Evolutionary conservation across 1,140 invertebrate species (phyloP), one percentile per base, ranked within the genome.

Genomic region (Portunus trituberculatus): DNA sequence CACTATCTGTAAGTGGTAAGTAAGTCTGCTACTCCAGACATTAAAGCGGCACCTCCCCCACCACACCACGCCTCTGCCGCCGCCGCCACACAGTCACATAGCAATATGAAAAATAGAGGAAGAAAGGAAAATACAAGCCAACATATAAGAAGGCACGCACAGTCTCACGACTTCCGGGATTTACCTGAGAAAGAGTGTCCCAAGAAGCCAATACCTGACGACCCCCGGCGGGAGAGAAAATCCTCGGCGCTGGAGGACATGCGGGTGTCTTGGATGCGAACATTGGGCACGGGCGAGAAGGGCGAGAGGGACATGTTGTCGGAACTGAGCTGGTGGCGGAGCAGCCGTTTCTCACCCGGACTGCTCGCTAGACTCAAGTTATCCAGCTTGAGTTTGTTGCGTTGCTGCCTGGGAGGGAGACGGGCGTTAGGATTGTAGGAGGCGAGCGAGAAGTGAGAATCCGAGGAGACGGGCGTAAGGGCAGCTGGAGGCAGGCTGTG

Each of bases 311-410:
- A 94, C 98, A 99, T 98, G 97, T 98, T 99, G 96, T 99, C 98
- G 28, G 98, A 98, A 96, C 98, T 98, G 96, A 98, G 98, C 96
- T 99, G 98, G 96, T 99, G 98, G 1, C 98, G 97, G 84, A 99
- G 97, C 84, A 96, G 93, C n/a, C 95, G 93, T 96, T 96, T 96
- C 83, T 96, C 96, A 0, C 95, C 95, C 4, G 95, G 96, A 82
- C 95, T 96, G 46, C 95, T 95, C 29, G 98, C 98, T 96, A 98
- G 97, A 6, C 98, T 98, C 59, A 98, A 97, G 97, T 98, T 98
- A 96, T 99, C 98, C 96, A 98, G 96, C 97, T 98, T 98, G 96
- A 99, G 97, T 97, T 98, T 98, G 96, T 98, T 98, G 29, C 98
- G 97, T 97, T 99, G 98, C 96, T 98, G 98, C 95, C 98, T 98